Evolutionary conservation across 2,113 vertebrate species (phyloP).

Genomic region (Mastomys coucha): DNA sequence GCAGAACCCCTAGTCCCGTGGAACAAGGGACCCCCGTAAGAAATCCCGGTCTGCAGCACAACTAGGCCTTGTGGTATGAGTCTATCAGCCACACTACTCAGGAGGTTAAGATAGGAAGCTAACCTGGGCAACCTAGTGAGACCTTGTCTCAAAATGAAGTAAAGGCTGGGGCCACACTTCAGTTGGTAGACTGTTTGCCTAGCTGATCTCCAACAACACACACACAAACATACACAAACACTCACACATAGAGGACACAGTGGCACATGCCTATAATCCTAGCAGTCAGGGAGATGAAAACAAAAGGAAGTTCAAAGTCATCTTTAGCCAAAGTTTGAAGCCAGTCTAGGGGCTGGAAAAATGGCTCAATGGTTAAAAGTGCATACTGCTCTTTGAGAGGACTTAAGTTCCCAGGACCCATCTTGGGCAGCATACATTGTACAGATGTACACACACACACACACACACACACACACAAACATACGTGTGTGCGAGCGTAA

Average conservation of each 20-base stretch:
- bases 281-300: no score
- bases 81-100: not conserved
- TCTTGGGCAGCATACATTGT: not conserved
- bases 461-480: not conserved
- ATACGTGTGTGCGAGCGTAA: not conserved
- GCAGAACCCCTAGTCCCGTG: no score
- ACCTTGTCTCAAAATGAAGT: not conserved
- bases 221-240: not conserved
- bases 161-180: not conserved
- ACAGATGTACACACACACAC: not conserved
- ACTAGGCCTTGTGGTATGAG: not conserved
- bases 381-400: not conserved
- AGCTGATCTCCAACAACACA: not conserved
- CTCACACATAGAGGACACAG: no score
- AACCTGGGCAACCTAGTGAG: not conserved
- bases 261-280: no score
- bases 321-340: no score
- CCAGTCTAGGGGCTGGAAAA: no score
- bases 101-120: not conserved
- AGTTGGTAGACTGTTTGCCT: not conserved
- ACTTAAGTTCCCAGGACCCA: not conserved
- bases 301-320: no score
- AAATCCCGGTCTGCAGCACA: no score
- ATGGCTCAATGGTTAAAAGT: not conserved
- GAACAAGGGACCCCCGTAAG: no score